Conservation (phyloP, 2,797 vertebrate genomes). For the Pelochelys cantorii region DNA sequence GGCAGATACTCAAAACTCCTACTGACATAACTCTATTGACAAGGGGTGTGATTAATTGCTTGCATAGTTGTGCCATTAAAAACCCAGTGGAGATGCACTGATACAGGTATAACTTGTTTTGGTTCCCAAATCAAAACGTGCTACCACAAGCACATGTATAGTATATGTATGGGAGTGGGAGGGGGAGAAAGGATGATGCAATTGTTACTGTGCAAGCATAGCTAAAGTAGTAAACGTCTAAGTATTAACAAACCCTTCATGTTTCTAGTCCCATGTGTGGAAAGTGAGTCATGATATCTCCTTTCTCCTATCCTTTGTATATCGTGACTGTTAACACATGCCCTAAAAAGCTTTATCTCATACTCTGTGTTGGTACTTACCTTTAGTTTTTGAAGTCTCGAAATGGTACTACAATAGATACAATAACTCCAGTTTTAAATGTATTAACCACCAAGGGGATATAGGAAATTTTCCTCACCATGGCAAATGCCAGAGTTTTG, state of each 20-base stretch:
- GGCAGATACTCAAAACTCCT: neutral
- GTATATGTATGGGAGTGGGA: neutral
- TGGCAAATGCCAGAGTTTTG: neutral
- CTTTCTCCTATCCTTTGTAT: neutral
- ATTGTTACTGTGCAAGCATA: neutral
- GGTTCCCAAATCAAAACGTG: neutral
- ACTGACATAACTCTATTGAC: neutral
- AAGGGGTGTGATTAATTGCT: neutral
- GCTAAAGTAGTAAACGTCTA: neutral
- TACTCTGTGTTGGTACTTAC: neutral
- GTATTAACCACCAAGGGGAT: neutral
- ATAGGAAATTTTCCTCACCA: neutral
- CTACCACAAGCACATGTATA: neutral
- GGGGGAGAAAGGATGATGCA: accelerated
- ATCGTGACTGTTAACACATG: accelerated
- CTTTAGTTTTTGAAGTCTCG: neutral
- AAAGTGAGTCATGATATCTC: neutral
- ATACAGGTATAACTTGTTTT: neutral
- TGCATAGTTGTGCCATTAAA: neutral
- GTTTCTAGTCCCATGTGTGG: neutral
- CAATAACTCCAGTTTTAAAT: neutral
- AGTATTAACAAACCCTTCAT: neutral
- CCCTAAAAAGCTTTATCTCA: neutral
- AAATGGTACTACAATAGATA: neutral
- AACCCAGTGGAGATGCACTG: neutral